Conservation (phyloP, 2,888 invertebrate species). For the Nomada ruficornis region DNA sequence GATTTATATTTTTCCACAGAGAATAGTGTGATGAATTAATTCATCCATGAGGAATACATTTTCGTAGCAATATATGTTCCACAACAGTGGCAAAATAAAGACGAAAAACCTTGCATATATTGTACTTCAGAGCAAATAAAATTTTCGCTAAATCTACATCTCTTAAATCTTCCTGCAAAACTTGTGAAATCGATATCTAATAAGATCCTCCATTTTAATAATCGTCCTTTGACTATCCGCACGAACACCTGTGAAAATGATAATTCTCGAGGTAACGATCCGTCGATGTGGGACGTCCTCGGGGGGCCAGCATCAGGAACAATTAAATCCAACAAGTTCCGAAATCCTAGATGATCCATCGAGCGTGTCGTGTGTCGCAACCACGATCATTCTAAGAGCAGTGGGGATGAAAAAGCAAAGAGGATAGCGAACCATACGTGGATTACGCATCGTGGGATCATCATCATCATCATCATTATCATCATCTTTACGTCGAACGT, state of each 20-base stretch:
- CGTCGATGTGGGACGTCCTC: conserved; percentile 29
- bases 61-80: not conserved
- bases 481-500: conserved; percentile 53
- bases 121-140: no score
- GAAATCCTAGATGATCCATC: conserved; percentile 74
- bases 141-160: no score
- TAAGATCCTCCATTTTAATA: not conserved
- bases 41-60: not conserved
- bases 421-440: conserved; percentile 20
- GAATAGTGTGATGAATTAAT: conserved; percentile 23
- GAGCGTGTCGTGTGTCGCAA: conserved; percentile 69
- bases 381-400: conserved; percentile 21
- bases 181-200: no score
- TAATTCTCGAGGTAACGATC: not conserved
- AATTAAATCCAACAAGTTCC: conserved; percentile 38
- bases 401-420: not conserved
- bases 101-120: no score
- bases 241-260: not conserved
- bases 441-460: conserved; percentile 43
- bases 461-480: conserved; percentile 24
- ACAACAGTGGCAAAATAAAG: not conserved
- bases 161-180: no score
- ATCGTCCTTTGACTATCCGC: not conserved
- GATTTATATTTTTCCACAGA: not conserved
- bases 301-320: conserved; percentile 7